Percentiles rank a stretch among this genome's conserved stretches.
These are phyloP conservation scores for Synergus gifuensis DNA, from an alignment of 2,888 invertebrate species.

Conservation along the genomic window DNA sequence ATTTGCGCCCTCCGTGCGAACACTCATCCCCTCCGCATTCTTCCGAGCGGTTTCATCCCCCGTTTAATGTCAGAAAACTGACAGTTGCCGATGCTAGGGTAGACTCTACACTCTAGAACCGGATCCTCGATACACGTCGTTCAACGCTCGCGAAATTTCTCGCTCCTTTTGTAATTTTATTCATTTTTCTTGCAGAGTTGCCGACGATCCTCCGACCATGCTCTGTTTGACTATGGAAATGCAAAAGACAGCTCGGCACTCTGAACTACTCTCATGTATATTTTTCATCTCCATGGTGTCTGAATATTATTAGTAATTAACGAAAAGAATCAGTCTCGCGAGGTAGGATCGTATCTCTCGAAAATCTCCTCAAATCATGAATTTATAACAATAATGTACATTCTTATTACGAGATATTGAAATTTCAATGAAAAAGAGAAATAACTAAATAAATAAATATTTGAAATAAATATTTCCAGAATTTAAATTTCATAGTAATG, in stretches of 20 bases:
- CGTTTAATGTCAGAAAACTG: constrained; percentile 63
- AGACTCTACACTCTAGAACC: constrained; percentile 27
- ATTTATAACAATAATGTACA: neutral
- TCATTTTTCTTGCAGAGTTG: constrained; percentile 68
- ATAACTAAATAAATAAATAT: neutral
- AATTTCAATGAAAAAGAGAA: neutral
- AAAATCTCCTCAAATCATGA: neutral
- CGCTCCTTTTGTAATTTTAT: constrained; percentile 70
- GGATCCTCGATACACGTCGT: constrained; percentile 47
- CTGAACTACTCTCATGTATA: constrained; percentile 57
- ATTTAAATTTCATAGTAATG: neutral
- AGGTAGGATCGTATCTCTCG: neutral
- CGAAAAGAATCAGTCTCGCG: constrained; percentile 52
- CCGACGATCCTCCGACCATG: constrained; percentile 52
- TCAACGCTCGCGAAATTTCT: constrained; percentile 57
- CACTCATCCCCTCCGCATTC: constrained; percentile 60
- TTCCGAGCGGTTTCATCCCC: constrained; percentile 67
- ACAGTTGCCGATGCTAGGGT: constrained; percentile 51
- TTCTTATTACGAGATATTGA: neutral
- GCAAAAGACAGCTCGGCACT: constrained; percentile 51
- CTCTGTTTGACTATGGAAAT: constrained; percentile 71
- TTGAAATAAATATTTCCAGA: neutral
- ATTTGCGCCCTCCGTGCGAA: constrained; percentile 65
- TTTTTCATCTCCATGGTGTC: constrained; percentile 63
- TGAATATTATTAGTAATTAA: constrained; percentile 77